Percentiles rank a stretch among this genome's conserved stretches.
phyloP scores from a whole-genome alignment of 2,113 vertebrate species.

The Gambusia holbrooki region DNA sequence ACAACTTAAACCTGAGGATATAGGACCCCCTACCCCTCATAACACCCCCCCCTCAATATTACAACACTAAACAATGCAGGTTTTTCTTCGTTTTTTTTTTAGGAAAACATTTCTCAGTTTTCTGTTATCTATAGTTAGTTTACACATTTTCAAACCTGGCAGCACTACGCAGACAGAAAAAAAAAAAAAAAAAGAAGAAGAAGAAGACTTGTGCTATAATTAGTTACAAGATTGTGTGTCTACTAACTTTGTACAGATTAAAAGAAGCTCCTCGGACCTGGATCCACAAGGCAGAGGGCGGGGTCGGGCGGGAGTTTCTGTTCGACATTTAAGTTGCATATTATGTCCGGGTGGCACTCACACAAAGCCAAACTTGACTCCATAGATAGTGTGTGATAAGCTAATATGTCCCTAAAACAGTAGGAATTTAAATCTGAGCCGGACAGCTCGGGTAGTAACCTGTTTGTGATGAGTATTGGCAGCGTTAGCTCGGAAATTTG shows the following conservation, averaged over 20 bases:
- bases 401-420: constrained; percentile 33
- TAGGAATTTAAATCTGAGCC: constrained; percentile 50
- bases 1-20: constrained; percentile 74
- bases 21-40: constrained; percentile 74
- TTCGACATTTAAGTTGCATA: constrained; percentile 67
- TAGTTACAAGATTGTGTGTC: constrained; percentile 65
- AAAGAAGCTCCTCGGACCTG: constrained; percentile 53
- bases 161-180: constrained; percentile 72
- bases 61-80: constrained; percentile 78
- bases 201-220: constrained; percentile 80
- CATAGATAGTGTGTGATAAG: constrained; percentile 31
- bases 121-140: constrained; percentile 68
- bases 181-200: constrained; percentile 51
- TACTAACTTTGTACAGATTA: constrained; percentile 49
- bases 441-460: constrained; percentile 48
- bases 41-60: constrained; percentile 69
- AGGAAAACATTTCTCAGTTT: constrained; percentile 39
- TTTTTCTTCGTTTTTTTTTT: constrained; percentile 35
- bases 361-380: constrained; percentile 45
- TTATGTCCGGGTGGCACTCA: constrained; percentile 64
- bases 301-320: constrained; percentile 2
- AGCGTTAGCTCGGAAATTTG: constrained; percentile 74
- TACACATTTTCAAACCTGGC: constrained; percentile 59
- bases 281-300: constrained; percentile 23
- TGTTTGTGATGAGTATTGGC: constrained; percentile 80